Evolutionary conservation across 2,888 invertebrate species (phyloP), one percentile per base, ranked within the genome.

Genomic region (Nebria salina): DNA sequence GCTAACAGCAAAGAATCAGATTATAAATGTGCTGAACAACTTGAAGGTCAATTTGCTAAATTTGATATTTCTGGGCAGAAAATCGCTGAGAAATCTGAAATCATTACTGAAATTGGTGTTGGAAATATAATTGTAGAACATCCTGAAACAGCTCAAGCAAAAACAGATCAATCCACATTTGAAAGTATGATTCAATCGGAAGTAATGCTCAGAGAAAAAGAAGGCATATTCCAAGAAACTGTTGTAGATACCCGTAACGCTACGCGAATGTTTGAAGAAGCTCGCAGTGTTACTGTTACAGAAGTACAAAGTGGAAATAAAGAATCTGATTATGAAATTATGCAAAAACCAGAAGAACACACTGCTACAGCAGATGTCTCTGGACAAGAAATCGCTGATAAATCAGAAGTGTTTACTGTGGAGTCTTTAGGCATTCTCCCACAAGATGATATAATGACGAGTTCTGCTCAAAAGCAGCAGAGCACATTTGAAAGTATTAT

Each of bases 261-360:
- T n/a, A 87, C 87, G 74, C 82, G 90, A 20, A 86, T 86, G 9
- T 86, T 90, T 79, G 88, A 88, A 79, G 89, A 89, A 84, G 89
- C 88, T 20, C 87, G 87, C 83, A 87, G 89, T 34, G 85, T 90
- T n/a, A 87, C 87, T 0, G 85, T 92, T 0, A 91, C 88, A 54
- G 91, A 92, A 88, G 87, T 90, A 43, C 88, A 89, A 82, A 86
- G 88, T 72, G 90, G 90, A 84, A 92, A 92, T 85, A 88, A 86
- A 78, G 91, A 91, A 85, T 86, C 87, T 68, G 82, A 85, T 1
- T 87, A 90, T 15, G 84, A 87, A 82, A 86, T 86, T 20, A 83
- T 86, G 8, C 85, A 86, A 15, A 86, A 86, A 84, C 89, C 89
- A 54, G 84, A 84, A 72, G 84, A 83, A 70, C 88, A 88, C 83